A percentile compares a stretch with the other conserved stretches of the same genome.
Evolutionary conservation across 92 coral and sea anemone genomes (phyloP).

Genomic region (Heliopora coerulea): DNA sequence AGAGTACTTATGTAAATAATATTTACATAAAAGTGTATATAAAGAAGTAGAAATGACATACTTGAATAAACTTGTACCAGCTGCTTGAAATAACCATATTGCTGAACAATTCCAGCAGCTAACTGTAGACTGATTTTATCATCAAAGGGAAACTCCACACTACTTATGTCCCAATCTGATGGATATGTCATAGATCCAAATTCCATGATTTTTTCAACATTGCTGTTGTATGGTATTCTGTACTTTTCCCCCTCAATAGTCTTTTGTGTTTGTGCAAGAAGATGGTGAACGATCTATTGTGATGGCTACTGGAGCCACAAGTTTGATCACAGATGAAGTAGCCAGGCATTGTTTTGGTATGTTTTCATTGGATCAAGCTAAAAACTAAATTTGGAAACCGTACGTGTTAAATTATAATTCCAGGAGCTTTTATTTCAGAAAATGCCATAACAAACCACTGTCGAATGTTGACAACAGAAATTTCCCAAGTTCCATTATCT

Average conservation of each 20-base stretch:
- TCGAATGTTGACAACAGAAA: constrained; percentile 41
- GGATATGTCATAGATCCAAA: too few relatives aligned
- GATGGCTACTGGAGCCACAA: constrained; percentile 39
- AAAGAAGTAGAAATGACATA: too few relatives aligned
- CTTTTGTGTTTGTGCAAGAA: constrained; percentile 34
- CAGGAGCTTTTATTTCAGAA: constrained; percentile 13
- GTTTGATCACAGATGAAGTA: constrained; percentile 10
- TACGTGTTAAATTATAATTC: background rate
- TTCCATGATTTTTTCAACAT: too few relatives aligned
- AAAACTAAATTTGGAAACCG: background rate
- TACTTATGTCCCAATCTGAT: too few relatives aligned
- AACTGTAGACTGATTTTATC: too few relatives aligned
- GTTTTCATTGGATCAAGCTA: too few relatives aligned
- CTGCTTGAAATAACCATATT: too few relatives aligned
- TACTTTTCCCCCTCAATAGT: background rate
- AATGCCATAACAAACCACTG: constrained; percentile 24
- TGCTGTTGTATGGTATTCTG: background rate
- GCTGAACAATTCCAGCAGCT: too few relatives aligned
- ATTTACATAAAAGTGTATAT: too few relatives aligned
- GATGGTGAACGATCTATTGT: constrained; percentile 40
- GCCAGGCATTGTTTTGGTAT: constrained; percentile 28
- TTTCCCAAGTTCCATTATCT: constrained; percentile 40
- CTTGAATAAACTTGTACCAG: too few relatives aligned
- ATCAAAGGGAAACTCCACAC: too few relatives aligned
- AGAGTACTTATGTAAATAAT: too few relatives aligned